Conservation (phyloP, 2,113 vertebrate genomes). For the Takifugu flavidus region DNA sequence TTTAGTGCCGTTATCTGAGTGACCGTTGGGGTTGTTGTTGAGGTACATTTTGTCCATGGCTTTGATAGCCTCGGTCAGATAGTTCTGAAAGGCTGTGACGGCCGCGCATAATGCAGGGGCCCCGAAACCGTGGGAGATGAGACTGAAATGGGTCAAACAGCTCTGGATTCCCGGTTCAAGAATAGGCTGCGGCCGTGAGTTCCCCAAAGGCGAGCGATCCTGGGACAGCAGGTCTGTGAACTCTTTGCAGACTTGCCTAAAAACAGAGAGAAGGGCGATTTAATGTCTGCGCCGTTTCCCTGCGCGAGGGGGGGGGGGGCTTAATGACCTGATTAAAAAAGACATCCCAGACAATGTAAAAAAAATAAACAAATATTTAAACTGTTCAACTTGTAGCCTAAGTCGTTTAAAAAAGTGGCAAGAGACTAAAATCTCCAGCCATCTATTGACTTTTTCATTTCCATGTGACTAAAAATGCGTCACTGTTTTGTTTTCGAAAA, state of each 20-base stretch:
- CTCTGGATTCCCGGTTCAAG: conserved; percentile 99
- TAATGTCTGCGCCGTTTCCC: conserved; percentile 34
- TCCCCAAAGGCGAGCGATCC: conserved; percentile 98
- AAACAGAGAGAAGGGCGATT: conserved; percentile 30
- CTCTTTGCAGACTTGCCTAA: conserved; percentile 99
- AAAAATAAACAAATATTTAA: neutral
- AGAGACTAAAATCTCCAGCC: too few relatives aligned
- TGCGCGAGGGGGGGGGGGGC: conserved; percentile 17
- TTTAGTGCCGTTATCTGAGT: conserved; percentile 96
- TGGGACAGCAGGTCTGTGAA: conserved; percentile 99
- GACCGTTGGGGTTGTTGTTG: conserved; percentile 98
- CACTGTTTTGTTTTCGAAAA: neutral
- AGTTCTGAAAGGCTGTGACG: conserved; percentile 98
- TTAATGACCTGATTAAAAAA: conserved; percentile 1
- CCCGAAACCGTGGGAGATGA: conserved; percentile 98
- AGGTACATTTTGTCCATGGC: conserved; percentile 99
- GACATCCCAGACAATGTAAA: conserved; percentile 1
- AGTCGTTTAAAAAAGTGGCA: too few relatives aligned
- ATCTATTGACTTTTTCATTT: too few relatives aligned
- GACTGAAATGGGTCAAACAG: conserved; percentile 99
- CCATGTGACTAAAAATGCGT: too few relatives aligned
- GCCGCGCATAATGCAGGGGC: conserved; percentile 96
- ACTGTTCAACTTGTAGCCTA: neutral
- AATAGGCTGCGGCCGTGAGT: conserved; percentile 96
- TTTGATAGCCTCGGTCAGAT: conserved; percentile 99